Conservation (phyloP, 2,113 vertebrate species). For the Paratilapia polleni region DNA sequence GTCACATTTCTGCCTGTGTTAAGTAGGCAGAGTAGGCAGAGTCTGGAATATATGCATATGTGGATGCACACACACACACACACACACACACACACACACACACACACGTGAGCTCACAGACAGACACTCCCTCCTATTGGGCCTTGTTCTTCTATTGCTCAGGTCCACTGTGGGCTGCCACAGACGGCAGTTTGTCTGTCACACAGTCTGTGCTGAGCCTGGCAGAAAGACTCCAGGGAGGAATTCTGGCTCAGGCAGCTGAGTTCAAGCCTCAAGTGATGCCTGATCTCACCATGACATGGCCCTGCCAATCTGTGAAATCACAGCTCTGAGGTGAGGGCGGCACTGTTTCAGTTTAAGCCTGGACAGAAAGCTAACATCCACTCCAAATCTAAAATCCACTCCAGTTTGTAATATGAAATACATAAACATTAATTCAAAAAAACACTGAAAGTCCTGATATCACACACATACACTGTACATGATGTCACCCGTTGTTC, state of each 20-base stretch:
- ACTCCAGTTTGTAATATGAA: neutral
- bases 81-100: constrained; percentile 5
- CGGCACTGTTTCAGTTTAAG: constrained; percentile 26
- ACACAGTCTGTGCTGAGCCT: constrained; percentile 47
- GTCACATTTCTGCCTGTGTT: constrained; percentile 54
- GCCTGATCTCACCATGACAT: constrained; percentile 50
- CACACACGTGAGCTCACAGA: constrained; percentile 1
- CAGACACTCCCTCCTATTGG: constrained; percentile 26
- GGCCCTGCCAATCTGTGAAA: constrained; percentile 43
- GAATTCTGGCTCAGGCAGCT: constrained; percentile 37
- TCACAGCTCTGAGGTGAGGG: constrained; percentile 47
- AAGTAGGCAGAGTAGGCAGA: constrained; percentile 56
- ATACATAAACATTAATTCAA: neutral
- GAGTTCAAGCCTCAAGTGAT: constrained; percentile 47
- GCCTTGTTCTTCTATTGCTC: constrained; percentile 19
- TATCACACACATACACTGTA: neutral
- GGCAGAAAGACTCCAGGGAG: constrained; percentile 59
- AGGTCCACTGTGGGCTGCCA: constrained; percentile 46
- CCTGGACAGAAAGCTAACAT: neutral
- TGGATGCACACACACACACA: neutral
- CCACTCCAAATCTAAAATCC: too few species aligned
- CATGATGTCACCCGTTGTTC: neutral
- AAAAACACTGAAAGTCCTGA: neutral
- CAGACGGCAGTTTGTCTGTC: constrained; percentile 60
- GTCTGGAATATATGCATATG: constrained; percentile 34